Conservation (phyloP, 2,113 vertebrate genomes). For the Strigops habroptila region DNA sequence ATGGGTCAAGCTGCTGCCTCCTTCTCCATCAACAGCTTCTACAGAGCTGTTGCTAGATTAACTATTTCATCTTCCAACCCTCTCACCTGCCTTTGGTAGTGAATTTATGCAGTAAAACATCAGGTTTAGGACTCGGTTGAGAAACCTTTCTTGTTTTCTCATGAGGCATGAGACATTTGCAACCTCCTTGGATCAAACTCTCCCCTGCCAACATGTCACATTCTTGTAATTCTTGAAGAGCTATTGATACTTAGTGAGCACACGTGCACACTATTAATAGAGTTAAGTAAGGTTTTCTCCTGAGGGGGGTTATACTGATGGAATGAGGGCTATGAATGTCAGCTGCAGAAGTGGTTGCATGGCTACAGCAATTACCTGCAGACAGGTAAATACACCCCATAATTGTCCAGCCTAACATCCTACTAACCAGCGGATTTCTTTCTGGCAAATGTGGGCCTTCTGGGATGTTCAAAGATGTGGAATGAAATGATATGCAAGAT, state of each 20-base stretch:
- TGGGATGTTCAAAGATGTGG: background rate
- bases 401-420: background rate
- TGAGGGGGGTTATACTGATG: background rate
- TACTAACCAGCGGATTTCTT: background rate
- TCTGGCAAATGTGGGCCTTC: background rate
- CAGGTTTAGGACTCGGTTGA: rapidly evolving
- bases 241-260: background rate
- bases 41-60: background rate
- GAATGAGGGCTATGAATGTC: background rate
- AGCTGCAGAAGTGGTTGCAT: background rate
- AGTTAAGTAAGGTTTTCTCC: background rate
- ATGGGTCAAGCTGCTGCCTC: background rate
- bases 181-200: background rate
- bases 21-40: background rate
- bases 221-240: background rate
- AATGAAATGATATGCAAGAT: background rate
- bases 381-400: background rate
- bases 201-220: background rate
- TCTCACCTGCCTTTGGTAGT: background rate
- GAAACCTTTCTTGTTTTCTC: background rate
- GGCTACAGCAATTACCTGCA: background rate
- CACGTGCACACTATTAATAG: background rate
- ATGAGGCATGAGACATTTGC: background rate
- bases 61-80: background rate
- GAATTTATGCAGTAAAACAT: background rate